Conservation (phyloP, 2,888 invertebrate genomes). For the Epicampocera succincta region DNA sequence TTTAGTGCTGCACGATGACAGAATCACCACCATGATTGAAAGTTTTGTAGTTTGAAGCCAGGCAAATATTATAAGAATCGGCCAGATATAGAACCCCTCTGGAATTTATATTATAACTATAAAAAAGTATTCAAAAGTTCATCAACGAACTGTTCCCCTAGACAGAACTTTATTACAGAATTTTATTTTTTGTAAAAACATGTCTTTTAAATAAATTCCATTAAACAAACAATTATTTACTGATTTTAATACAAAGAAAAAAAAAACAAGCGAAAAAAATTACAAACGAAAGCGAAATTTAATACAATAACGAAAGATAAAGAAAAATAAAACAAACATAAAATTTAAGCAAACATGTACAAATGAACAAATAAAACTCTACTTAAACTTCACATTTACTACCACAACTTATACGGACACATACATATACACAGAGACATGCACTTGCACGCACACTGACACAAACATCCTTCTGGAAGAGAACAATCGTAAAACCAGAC, state of each 20-base stretch:
- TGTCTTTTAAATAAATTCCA: too few species aligned
- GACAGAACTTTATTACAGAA: too few species aligned
- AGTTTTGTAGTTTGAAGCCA: too few species aligned
- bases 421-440: neutral
- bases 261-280: constrained; percentile 68
- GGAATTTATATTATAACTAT: too few species aligned
- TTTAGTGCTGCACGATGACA: too few species aligned
- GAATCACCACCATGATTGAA: too few species aligned
- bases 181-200: too few species aligned
- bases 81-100: too few species aligned
- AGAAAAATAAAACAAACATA: constrained; percentile 24
- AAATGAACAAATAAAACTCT: constrained; percentile 51
- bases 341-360: constrained; percentile 27
- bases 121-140: too few species aligned
- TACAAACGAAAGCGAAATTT: constrained; percentile 68
- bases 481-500: constrained; percentile 67
- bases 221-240: too few species aligned
- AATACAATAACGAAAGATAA: constrained; percentile 25
- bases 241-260: constrained; percentile 56
- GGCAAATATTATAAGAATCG: too few species aligned
- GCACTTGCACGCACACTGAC: neutral
- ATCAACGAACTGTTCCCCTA: too few species aligned
- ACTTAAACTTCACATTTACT: constrained; percentile 42
- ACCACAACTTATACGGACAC: neutral
- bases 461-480: constrained; percentile 34